Percentiles rank a stretch among this genome's conserved stretches.
Conservation (phyloP, 2,113 vertebrate genomes). For the Poeciliopsis prolifica region DNA sequence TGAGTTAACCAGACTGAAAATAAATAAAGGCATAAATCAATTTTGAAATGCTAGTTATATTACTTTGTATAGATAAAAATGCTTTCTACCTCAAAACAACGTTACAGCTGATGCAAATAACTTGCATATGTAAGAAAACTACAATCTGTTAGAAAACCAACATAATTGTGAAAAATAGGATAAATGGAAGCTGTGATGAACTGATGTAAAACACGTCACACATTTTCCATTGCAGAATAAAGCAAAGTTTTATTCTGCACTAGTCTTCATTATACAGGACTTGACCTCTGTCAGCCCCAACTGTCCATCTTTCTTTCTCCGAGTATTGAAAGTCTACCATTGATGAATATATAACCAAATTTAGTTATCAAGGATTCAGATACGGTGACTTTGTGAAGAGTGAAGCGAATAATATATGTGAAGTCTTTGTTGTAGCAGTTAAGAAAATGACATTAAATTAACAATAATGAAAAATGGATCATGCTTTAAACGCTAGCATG, state of each 20-base stretch:
- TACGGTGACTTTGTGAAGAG: slow-evolving; percentile 20
- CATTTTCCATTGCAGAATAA: slow-evolving; percentile 12
- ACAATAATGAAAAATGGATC: no score
- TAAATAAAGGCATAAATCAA: neutral
- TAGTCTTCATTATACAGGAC: slow-evolving; percentile 4
- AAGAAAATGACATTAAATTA: no score
- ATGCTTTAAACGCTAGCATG: no score
- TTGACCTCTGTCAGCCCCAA: slow-evolving; percentile 55
- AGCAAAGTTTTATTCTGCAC: slow-evolving; percentile 18
- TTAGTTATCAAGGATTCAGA: slow-evolving; percentile 53
- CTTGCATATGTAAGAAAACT: no score
- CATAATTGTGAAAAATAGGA: neutral
- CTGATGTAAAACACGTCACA: slow-evolving; percentile 12
- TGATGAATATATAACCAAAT: slow-evolving; percentile 61
- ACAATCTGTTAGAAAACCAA: neutral
- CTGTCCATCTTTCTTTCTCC: slow-evolving; percentile 34
- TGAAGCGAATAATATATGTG: neutral
- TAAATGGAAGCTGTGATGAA: slow-evolving; percentile 13
- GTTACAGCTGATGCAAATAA: neutral
- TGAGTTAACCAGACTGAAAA: neutral
- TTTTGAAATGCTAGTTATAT: no score
- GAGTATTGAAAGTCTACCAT: slow-evolving; percentile 66
- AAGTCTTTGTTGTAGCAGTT: no score
- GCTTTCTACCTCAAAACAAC: no score
- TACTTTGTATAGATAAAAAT: no score